Conservation (phyloP, 2,888 invertebrate species). For the Aromia moschata region DNA sequence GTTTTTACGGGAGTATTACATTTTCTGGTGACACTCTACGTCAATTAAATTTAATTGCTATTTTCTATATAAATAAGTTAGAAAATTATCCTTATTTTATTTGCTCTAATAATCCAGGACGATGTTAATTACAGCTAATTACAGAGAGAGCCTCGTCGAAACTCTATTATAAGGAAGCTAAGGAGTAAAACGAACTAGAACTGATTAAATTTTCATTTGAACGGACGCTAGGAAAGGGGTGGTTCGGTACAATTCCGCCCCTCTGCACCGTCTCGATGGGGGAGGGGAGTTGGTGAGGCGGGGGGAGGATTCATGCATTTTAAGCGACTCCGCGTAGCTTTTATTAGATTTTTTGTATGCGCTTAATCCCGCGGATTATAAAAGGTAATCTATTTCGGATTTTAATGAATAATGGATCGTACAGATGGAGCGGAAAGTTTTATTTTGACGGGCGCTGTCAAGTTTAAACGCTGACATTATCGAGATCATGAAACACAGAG, state of each 20-base stretch:
- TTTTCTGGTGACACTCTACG: too few species aligned
- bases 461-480: too few species aligned
- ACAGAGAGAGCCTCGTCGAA: too few species aligned
- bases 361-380: conserved; percentile 3
- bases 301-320: conserved; percentile 10
- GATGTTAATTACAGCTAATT: too few species aligned
- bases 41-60: too few species aligned
- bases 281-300: too few species aligned
- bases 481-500: too few species aligned
- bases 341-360: conserved; percentile 9
- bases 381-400: conserved; percentile 7
- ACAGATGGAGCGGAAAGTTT: conserved; percentile 11
- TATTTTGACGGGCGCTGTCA: conserved; percentile 2
- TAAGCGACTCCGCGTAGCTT: conserved; percentile 2
- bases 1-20: too few species aligned
- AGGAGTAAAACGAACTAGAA: not conserved
- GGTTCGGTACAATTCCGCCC: not conserved
- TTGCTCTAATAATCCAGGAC: too few species aligned
- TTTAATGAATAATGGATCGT: conserved; percentile 7
- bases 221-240: not conserved
- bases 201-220: conserved; percentile 18
- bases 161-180: too few species aligned
- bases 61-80: too few species aligned
- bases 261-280: not conserved
- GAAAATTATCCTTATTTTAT: too few species aligned